Conservation (phyloP, 2,888 invertebrate species). For the Orchestes rusci region DNA sequence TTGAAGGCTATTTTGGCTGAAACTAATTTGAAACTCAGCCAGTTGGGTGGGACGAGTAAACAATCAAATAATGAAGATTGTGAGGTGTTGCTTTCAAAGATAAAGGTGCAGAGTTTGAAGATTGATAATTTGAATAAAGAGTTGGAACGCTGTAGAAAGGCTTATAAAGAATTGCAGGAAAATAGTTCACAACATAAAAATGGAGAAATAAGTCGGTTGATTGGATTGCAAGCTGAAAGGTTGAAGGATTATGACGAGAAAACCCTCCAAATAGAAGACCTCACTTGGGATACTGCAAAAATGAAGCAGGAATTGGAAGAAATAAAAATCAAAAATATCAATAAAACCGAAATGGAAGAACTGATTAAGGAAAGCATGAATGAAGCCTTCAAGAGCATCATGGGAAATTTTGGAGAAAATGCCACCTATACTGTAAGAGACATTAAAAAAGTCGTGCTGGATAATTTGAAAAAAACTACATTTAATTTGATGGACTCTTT, state of each 20-base stretch:
- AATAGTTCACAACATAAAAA: conserved; percentile 20
- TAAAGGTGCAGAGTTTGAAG: conserved; percentile 40
- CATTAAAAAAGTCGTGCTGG: conserved; percentile 24
- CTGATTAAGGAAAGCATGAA: conserved; percentile 37
- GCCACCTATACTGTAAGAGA: conserved; percentile 17
- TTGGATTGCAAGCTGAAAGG: conserved; percentile 19
- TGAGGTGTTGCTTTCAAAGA: conserved; percentile 35
- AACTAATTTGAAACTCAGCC: conserved; percentile 54
- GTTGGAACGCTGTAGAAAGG: conserved; percentile 26
- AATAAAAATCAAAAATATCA: conserved; percentile 14
- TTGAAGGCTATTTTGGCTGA: conserved; percentile 58
- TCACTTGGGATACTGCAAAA: too few relatives aligned
- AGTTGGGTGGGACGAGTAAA: conserved; percentile 38
- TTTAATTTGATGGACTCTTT: conserved; percentile 18
- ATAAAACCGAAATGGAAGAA: conserved; percentile 18
- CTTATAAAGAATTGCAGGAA: conserved; percentile 24
- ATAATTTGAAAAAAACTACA: conserved; percentile 26
- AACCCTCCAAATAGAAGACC: too few relatives aligned
- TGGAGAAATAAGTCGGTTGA: conserved; percentile 10
- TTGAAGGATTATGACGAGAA: conserved; percentile 18
- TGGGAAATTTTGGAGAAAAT: conserved; percentile 28
- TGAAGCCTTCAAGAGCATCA: conserved; percentile 35
- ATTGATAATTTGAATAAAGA: conserved; percentile 38
- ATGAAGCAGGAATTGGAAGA: conserved; percentile 2
- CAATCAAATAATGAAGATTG: conserved; percentile 31